Conservation (phyloP, 2,113 vertebrate genomes). For the Rutilus rutilus region DNA sequence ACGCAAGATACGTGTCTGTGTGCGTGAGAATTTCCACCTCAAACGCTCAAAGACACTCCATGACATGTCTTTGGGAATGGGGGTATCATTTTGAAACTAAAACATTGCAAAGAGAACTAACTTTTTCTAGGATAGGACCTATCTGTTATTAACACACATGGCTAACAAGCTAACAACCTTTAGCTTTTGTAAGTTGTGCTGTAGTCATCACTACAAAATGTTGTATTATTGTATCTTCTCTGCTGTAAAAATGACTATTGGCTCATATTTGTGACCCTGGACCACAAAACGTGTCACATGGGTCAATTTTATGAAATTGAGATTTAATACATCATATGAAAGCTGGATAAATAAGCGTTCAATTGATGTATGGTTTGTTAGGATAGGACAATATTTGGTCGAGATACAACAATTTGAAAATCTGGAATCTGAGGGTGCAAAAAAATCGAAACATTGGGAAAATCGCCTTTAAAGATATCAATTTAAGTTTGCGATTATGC, state of each 20-base stretch:
- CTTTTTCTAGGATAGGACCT: background rate
- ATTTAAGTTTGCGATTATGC: too few species aligned
- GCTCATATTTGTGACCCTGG: background rate
- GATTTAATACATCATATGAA: too few species aligned
- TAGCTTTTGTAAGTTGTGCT: background rate
- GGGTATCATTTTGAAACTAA: background rate
- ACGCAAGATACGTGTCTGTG: slow-evolving; percentile 15
- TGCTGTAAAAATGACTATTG: background rate
- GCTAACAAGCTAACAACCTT: background rate
- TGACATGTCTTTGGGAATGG: background rate
- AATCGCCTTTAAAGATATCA: too few species aligned
- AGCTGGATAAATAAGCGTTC: too few species aligned
- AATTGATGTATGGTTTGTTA: too few species aligned
- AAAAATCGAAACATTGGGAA: too few species aligned
- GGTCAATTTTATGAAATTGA: too few species aligned
- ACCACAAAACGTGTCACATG: too few species aligned
- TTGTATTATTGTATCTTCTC: background rate
- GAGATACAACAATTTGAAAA: too few species aligned
- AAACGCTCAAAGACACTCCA: background rate
- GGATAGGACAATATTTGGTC: too few species aligned
- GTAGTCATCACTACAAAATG: background rate
- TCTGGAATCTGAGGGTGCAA: too few species aligned
- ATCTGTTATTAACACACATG: background rate
- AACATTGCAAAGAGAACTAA: background rate
- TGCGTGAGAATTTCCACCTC: slow-evolving; percentile 43